Conservation (phyloP, 2,113 vertebrate species). For the Planiliza haematocheilus region DNA sequence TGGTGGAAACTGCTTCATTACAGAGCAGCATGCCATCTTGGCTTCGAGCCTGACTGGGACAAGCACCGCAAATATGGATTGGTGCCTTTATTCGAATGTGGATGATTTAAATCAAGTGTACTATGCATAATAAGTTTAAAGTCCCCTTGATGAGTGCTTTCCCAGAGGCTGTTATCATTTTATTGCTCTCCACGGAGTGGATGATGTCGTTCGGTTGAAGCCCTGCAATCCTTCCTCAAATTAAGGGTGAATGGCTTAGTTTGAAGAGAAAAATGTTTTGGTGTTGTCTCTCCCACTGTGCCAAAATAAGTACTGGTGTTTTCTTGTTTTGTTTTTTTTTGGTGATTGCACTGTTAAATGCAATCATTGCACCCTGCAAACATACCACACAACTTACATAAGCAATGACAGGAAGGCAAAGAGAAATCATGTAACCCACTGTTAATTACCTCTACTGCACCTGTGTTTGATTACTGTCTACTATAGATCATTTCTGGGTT, state of each 20-base stretch:
- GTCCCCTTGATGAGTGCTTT: constrained; percentile 17
- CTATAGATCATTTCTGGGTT: constrained; percentile 37
- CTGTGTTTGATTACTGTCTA: constrained; percentile 47
- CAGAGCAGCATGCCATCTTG: neutral
- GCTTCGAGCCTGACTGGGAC: constrained; percentile 5
- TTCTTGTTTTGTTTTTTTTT: too few species aligned
- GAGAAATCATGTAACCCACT: constrained; percentile 22
- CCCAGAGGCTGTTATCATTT: constrained; percentile 23
- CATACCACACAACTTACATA: neutral
- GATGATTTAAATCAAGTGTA: constrained; percentile 35
- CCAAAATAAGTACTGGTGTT: constrained; percentile 23
- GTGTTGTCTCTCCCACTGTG: neutral
- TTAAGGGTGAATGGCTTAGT: constrained; percentile 21
- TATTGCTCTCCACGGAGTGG: constrained; percentile 29
- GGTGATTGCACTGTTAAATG: constrained; percentile 25
- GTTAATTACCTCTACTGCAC: constrained; percentile 42
- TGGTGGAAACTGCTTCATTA: neutral
- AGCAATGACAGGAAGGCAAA: constrained; percentile 2
- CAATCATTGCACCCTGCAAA: constrained; percentile 16
- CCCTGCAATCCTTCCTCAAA: constrained; percentile 30
- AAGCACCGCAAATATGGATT: constrained; percentile 22
- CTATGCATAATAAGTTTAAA: constrained; percentile 29
- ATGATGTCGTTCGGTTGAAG: constrained; percentile 19
- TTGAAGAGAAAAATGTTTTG: constrained; percentile 31
- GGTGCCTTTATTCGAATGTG: constrained; percentile 3